Percentiles rank a stretch among this genome's conserved stretches.
phyloP scores from a whole-genome alignment of 2,888 invertebrate genomes.

The Ochropleura plecta region DNA sequence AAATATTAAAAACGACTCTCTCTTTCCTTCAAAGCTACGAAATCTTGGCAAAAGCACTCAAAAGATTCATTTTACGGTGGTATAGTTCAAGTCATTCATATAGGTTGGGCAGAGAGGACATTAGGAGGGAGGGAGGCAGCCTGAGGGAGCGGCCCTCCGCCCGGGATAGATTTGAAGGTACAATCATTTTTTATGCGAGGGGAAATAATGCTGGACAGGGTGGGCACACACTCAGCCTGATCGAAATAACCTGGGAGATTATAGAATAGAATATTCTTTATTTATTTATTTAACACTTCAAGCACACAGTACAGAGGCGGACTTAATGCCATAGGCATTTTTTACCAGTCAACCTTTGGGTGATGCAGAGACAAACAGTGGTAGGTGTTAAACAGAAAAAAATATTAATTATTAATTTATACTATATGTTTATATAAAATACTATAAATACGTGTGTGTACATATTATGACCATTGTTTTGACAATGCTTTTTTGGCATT shows the following conservation, averaged over 20 bases:
- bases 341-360: no score
- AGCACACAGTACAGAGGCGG: no score
- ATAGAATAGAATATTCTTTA: neutral
- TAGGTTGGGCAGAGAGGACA: conserved; percentile 72
- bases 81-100: conserved; percentile 82
- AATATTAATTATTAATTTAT: no score
- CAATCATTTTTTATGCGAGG: conserved; percentile 91
- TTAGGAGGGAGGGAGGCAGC: conserved; percentile 68
- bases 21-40: conserved; percentile 44
- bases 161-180: conserved; percentile 90
- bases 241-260: neutral
- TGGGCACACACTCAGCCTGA: conserved; percentile 68
- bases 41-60: conserved; percentile 67
- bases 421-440: no score
- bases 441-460: no score
- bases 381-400: no score
- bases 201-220: conserved; percentile 78
- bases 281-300: no score
- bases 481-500: no score
- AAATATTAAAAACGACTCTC: conserved; percentile 44
- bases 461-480: no score
- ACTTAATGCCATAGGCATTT: no score
- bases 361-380: no score
- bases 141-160: conserved; percentile 83
- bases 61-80: conserved; percentile 69